Percentiles rank a stretch among this genome's conserved stretches.
phyloP scores from a whole-genome alignment of 2,113 vertebrate species.

The Anolis carolinensis region DNA sequence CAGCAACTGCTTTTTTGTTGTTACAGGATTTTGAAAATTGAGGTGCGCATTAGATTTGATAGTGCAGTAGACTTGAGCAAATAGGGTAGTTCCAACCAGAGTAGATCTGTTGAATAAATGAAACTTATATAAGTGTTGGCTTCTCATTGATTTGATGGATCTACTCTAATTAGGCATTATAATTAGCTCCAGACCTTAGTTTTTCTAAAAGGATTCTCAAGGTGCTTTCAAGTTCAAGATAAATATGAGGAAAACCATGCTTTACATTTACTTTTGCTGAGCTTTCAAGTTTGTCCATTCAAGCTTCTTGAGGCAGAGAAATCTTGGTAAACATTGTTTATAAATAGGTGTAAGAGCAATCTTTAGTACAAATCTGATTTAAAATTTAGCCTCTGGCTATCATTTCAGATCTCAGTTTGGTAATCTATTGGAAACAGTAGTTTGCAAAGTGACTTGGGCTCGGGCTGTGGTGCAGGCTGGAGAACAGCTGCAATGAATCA shows the following conservation, averaged over 20 bases:
- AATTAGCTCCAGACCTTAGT: too few species aligned
- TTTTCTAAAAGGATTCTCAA: neutral
- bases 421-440: neutral
- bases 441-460: neutral
- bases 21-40: too few species aligned
- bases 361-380: neutral
- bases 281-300: neutral
- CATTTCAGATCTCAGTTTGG: neutral
- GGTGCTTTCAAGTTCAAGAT: neutral
- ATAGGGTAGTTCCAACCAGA: too few species aligned
- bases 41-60: too few species aligned
- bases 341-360: neutral
- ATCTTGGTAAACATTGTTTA: neutral
- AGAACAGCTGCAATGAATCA: too few species aligned
- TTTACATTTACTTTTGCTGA: neutral
- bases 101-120: too few species aligned
- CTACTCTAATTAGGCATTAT: too few species aligned
- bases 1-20: too few species aligned
- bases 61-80: too few species aligned
- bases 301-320: neutral
- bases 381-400: neutral
- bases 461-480: too few species aligned
- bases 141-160: too few species aligned
- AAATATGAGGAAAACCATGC: neutral
- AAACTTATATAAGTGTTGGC: too few species aligned